phyloP scores from a whole-genome alignment of 2,797 vertebrate genomes.

The Xerus rutilus region DNA sequence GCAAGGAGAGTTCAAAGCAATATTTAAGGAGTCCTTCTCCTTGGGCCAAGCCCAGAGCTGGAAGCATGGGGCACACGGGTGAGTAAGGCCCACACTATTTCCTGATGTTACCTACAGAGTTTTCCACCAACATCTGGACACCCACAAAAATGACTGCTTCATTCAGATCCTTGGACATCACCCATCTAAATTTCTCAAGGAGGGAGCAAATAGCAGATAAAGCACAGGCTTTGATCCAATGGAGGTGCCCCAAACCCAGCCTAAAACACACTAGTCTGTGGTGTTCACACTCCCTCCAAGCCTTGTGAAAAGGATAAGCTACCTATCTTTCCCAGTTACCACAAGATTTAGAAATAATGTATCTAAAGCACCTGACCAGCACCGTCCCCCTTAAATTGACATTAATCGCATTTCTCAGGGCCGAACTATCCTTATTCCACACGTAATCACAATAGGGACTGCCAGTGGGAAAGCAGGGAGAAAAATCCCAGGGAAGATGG shows the following conservation, averaged over 20 bases:
- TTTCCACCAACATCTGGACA: background rate
- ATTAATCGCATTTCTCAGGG: background rate
- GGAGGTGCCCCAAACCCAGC: background rate
- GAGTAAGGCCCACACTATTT: background rate
- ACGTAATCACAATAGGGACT: background rate
- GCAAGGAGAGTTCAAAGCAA: background rate
- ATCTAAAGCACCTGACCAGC: background rate
- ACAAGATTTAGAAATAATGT: background rate
- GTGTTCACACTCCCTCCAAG: background rate
- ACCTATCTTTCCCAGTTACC: background rate
- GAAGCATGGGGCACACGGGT: background rate
- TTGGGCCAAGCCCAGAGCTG: background rate
- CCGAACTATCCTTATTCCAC: background rate
- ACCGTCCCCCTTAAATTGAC: background rate
- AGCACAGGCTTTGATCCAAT: background rate
- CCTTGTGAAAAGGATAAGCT: background rate
- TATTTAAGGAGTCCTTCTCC: background rate
- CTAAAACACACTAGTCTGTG: background rate
- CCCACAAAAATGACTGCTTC: background rate
- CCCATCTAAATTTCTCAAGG: background rate
- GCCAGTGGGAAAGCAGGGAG: background rate
- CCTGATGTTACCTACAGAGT: background rate
- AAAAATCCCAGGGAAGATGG: background rate
- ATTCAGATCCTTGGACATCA: background rate
- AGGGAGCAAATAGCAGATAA: background rate